A percentile compares a stretch with the other conserved stretches of the same genome.
Conservation (phyloP, 2,888 invertebrate genomes). For the Eilema griseolum region DNA sequence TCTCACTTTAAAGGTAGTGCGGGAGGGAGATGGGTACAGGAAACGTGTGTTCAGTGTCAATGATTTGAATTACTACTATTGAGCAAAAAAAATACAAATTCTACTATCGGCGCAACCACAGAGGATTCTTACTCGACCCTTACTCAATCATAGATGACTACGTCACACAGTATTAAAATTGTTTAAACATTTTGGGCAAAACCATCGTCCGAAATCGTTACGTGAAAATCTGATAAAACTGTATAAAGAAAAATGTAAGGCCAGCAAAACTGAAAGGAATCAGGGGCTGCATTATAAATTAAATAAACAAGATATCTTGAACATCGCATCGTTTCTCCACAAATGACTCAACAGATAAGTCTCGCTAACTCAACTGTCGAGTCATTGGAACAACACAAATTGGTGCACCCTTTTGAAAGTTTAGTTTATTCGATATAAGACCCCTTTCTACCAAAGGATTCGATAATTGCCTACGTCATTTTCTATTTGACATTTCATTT, state of each 20-base stretch:
- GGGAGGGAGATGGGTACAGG: too few relatives aligned
- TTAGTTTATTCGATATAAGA: conserved; percentile 4
- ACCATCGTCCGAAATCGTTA: background rate
- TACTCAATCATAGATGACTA: too few relatives aligned
- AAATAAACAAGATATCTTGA: background rate
- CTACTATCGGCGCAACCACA: too few relatives aligned
- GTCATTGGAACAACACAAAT: conserved; percentile 4
- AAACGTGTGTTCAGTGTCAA: too few relatives aligned
- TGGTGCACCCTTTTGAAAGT: conserved; percentile 4
- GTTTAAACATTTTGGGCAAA: too few relatives aligned
- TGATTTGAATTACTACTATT: too few relatives aligned
- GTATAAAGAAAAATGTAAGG: background rate
- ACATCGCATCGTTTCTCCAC: background rate
- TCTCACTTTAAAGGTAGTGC: too few relatives aligned
- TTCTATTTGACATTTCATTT: background rate
- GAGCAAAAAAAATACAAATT: too few relatives aligned
- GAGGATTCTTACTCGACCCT: too few relatives aligned
- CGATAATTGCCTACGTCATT: background rate
- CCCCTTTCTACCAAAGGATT: background rate
- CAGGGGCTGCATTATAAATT: background rate
- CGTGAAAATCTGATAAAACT: background rate
- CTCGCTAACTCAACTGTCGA: background rate
- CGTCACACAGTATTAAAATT: too few relatives aligned
- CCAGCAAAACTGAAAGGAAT: background rate
- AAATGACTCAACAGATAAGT: background rate